Base-by-base conservation (phyloP, 2,888 invertebrate species). In the Lasius fuliginosus region DNA sequence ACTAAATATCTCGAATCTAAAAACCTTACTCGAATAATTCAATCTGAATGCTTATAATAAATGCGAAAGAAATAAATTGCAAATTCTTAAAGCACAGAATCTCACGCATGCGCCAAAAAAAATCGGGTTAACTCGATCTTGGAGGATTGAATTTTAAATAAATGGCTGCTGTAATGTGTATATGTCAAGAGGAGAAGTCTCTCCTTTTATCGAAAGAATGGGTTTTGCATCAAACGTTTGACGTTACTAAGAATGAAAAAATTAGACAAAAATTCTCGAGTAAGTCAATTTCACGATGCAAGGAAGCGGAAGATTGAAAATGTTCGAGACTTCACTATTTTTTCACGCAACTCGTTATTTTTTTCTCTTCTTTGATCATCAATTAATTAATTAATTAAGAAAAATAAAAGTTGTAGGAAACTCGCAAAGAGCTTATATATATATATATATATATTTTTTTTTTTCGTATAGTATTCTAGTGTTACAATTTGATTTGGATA, bases 271-370 rank as follows among this genome's bases (percentile, higher is more conserved):
- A 8, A 15, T 23, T 64, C 9, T n/a, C n/a, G 8, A 33, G 33
- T n/a, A 74, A 30, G 30, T 64, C 5, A 64, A 46, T 75, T 75
- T 62, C n/a, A 8, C 60, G 8, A 6, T 40, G 60, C 74, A n/a
- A 30, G 8, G 42, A 75, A 27, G 0, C 23, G 18, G n/a, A n/a
- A n/a, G n/a, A 1, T 27, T n/a, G n/a, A 53, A 53, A n/a, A 8
- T n/a, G n/a, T 8, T 53, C 6, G 53, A 53, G n/a, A n/a, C 53
- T n/a, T 53, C 23, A 23, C 23, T 23, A 23, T 23, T 23, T 23
- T 23, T 23, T 23, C n/a, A 53, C 49, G 6, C 49, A 49, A 18
- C 53, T 53, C 8, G n/a, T n/a, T 53, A 53, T 53, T n/a, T n/a
- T 49, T 53, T n/a, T n/a, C 53, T 53, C n/a, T 18, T 1, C 8